A percentile compares a stretch with the other conserved stretches of the same genome.
Conservation (phyloP, 2,797 vertebrate genomes). For the Darevskia nairensis region DNA sequence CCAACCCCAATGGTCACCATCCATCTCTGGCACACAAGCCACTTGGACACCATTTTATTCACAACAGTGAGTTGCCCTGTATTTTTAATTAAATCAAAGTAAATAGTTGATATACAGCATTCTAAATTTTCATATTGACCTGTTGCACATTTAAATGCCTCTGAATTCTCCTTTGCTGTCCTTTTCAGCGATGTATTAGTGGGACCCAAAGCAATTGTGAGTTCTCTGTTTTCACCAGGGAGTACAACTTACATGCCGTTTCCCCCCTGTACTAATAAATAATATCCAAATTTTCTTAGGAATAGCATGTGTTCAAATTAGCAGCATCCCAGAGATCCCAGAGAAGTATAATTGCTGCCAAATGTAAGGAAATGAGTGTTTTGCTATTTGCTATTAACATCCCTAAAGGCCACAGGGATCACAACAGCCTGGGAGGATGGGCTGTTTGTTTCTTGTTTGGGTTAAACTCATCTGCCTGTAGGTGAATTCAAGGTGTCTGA, state of each 20-base stretch:
- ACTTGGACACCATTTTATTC: too few species aligned
- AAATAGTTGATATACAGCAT: too few species aligned
- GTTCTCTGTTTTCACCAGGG: neutral
- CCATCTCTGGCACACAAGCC: too few species aligned
- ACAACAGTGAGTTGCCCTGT: too few species aligned
- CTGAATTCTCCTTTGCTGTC: too few species aligned
- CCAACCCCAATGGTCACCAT: too few species aligned
- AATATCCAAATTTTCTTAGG: neutral
- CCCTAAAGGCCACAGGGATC: neutral
- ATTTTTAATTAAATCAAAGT: too few species aligned
- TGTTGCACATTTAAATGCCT: too few species aligned
- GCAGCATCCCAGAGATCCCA: neutral
- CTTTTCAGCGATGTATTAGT: too few species aligned
- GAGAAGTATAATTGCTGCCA: neutral
- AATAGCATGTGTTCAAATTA: neutral
- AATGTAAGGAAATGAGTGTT: rapidly evolving
- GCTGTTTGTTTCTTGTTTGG: neutral
- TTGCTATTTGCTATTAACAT: neutral
- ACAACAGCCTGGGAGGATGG: neutral
- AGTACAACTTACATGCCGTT: neutral
- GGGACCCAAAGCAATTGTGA: neutral
- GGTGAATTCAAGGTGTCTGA: conserved; percentile 61
- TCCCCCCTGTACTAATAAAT: neutral
- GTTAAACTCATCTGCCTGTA: conserved; percentile 15
- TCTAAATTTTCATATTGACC: too few species aligned